phyloP scores from a whole-genome alignment of 2,888 invertebrate species.

The Tiphia femorata region DNA sequence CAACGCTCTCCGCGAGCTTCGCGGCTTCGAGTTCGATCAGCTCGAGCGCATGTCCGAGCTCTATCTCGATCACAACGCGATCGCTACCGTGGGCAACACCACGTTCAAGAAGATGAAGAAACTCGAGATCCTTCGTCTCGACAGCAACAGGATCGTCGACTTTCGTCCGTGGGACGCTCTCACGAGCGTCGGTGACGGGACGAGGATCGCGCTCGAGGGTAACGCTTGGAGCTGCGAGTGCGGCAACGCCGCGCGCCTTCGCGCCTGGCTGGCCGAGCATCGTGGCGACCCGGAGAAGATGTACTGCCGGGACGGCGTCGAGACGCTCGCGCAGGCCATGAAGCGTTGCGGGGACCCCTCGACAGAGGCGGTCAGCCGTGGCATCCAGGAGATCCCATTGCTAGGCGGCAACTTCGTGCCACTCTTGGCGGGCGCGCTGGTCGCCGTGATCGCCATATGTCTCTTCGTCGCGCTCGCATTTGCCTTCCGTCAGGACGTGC shows the following conservation, averaged over 20 bases:
- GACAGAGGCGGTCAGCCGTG: constrained; percentile 77
- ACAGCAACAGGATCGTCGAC: constrained; percentile 83
- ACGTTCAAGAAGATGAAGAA: constrained; percentile 82
- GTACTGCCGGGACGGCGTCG: constrained; percentile 75
- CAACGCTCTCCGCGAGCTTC: constrained; percentile 79
- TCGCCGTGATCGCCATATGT: constrained; percentile 78
- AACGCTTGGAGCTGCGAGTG: constrained; percentile 90
- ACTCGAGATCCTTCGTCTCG: constrained; percentile 80
- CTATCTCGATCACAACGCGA: constrained; percentile 82
- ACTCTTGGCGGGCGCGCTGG: constrained; percentile 79
- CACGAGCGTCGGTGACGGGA: constrained; percentile 71
- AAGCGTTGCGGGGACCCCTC: constrained; percentile 76
- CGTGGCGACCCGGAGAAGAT: constrained; percentile 78
- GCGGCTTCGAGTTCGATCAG: constrained; percentile 84
- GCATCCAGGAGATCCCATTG: constrained; percentile 76
- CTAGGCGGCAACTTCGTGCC: constrained; percentile 82
- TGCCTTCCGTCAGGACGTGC: constrained; percentile 82
- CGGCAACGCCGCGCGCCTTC: constrained; percentile 77
- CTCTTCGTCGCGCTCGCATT: constrained; percentile 79
- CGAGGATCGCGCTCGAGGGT: constrained; percentile 80
- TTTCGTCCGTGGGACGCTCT: constrained; percentile 80
- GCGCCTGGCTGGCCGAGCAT: constrained; percentile 79
- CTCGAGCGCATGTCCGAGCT: constrained; percentile 81
- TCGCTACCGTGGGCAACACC: constrained; percentile 79
- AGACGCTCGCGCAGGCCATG: constrained; percentile 72